Conservation (phyloP, 2,113 vertebrate genomes). For the Picathartes gymnocephalus region DNA sequence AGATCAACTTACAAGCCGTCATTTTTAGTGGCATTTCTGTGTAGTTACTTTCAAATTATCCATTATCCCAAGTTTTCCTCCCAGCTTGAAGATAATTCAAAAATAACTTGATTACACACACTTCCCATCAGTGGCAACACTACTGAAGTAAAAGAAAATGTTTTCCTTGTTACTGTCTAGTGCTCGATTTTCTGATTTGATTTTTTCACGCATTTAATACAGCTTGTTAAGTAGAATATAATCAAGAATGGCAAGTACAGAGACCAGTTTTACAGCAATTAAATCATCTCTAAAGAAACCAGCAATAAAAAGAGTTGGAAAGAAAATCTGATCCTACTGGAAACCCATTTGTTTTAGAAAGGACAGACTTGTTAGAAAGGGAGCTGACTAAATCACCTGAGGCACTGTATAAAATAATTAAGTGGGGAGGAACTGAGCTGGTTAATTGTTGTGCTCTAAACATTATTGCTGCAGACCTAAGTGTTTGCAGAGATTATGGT, state of each 20-base stretch:
- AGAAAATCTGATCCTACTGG: neutral
- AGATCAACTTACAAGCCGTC: neutral
- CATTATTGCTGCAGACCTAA: neutral
- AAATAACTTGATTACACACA: constrained; percentile 23
- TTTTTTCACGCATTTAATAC: constrained; percentile 13
- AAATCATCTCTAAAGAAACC: constrained; percentile 44
- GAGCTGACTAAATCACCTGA: neutral
- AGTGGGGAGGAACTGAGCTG: neutral
- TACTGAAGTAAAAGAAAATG: neutral
- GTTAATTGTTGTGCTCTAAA: constrained; percentile 12
- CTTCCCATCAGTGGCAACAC: neutral
- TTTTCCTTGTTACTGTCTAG: neutral
- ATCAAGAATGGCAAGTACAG: constrained; percentile 1
- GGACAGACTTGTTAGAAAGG: neutral
- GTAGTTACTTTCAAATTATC: neutral
- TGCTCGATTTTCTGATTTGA: constrained; percentile 24
- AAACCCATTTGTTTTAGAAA: neutral
- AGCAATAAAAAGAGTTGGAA: neutral
- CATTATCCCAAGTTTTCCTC: neutral
- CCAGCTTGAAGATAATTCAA: constrained; percentile 6
- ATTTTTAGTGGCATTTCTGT: neutral
- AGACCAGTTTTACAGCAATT: constrained; percentile 18
- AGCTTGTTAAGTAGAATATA: constrained; percentile 47
- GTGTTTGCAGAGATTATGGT: neutral
- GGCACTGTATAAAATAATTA: neutral